A percentile compares a stretch with the other conserved stretches of the same genome.
Conservation (phyloP, 2,797 vertebrate genomes). For the Catharus ustulatus region DNA sequence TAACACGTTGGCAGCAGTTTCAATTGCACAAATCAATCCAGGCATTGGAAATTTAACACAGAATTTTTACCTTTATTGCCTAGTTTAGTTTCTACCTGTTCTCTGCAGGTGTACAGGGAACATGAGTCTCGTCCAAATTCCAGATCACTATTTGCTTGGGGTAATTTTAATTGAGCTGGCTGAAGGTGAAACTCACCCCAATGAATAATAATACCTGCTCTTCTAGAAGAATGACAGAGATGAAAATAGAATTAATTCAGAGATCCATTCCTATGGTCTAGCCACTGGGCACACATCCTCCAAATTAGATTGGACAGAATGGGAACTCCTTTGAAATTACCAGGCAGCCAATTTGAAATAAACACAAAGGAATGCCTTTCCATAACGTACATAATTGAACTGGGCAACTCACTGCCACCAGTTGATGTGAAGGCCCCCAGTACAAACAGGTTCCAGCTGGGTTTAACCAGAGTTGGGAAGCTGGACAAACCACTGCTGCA, state of each 20-base stretch:
- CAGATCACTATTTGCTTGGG: slow-evolving; percentile 31
- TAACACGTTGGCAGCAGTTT: slow-evolving; percentile 7
- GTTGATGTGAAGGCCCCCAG: neutral
- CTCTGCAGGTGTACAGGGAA: neutral
- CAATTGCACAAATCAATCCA: slow-evolving; percentile 1
- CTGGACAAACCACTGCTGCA: neutral
- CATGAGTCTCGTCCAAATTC: neutral
- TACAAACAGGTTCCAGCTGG: neutral
- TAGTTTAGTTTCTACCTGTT: neutral
- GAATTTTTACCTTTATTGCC: neutral
- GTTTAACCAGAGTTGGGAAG: neutral
- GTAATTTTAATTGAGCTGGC: slow-evolving; percentile 42
- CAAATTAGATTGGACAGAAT: slow-evolving; percentile 45
- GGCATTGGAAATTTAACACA: neutral
- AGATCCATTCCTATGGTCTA: slow-evolving; percentile 7
- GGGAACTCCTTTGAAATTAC: slow-evolving; percentile 28
- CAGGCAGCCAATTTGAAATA: neutral
- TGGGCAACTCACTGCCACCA: neutral
- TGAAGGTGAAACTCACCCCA: slow-evolving; percentile 32
- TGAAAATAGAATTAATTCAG: slow-evolving; percentile 56
- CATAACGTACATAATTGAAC: fast-evolving
- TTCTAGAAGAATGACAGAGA: slow-evolving; percentile 43
- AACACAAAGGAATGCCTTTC: neutral
- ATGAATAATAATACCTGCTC: slow-evolving; percentile 46
- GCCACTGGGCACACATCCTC: slow-evolving; percentile 27